Evolutionary conservation across 2,888 invertebrate species (phyloP), one percentile per base, ranked within the genome.

Genomic region (Clivina fossor): DNA sequence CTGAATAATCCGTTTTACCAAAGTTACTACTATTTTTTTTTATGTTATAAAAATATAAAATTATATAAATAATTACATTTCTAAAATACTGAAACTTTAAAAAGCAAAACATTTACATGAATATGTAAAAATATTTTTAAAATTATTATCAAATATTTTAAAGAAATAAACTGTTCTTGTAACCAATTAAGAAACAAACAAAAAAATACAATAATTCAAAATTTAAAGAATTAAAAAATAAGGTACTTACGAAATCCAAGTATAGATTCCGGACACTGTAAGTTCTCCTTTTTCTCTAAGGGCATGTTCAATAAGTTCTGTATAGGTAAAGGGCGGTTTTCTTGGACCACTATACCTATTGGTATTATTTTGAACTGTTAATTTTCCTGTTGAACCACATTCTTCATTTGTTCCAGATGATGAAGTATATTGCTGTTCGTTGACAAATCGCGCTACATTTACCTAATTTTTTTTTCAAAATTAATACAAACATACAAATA

Each of bases 241-340:
- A 22, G 38, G 51, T 66, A 87, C 92, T 91, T 78, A 93, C 93
- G 92, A 91, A 68, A 93, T 93, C 93, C 93, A 93, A 66, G 89
- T 88, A 73, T 93, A 93, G 65, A 93, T 93, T 50, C 89, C 93
- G 4, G 92, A 92, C 26, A 93, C 93, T 1, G 93, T 93, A 60
- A 93, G 74, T 74, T 92, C 90, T 50, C 92, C 89, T 67, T 85
- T 88, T 71, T 93, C 93, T 64, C 85, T 82, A 58, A 93, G 75
- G 37, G 93, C 93, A 67, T 89, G 84, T 73, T 93, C 92, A 64
- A 93, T 93, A 64, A 93, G 79, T 73, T 93, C 93, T 1, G 93
- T 93, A 68, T 93, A 93, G 0, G 93, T 93, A 69, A 89, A 91
- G 0, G 92, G 90, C 15, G 93, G 93, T 68, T 93, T 93, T 69